Evolutionary conservation across 1,140 invertebrate species (phyloP), one percentile per base, ranked within the genome.

Genomic region (Drosophila subobscura): DNA sequence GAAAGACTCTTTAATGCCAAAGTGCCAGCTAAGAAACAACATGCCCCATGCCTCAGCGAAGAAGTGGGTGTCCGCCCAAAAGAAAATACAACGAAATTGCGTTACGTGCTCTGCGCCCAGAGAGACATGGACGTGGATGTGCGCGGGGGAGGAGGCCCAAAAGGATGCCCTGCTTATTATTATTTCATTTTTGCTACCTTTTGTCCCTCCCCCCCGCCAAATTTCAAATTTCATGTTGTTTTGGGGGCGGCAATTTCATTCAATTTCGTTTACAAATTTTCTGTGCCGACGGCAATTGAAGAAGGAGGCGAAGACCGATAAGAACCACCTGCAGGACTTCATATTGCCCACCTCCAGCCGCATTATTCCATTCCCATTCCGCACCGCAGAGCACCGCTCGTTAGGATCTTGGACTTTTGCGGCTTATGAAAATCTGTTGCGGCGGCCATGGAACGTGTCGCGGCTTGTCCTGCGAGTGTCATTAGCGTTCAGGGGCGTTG

Each of bases 251-350:
- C 77, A 79, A 79, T 79, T 79, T 79, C 55, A 79, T 79, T 79
- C 77, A 79, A 79, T 79, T 79, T 79, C 49, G 77, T 59, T 73
- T 77, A 74, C 54, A 64, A 74, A 79, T 79, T 74, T 79, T 79
- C 60, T 12, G 57, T 65, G 77, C 71, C 71, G 20, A 14, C 58
- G 70, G 76, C 70, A 79, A 74, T 68, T 56, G 56, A 58, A 64
- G 61, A 50, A 14, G 4, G 22, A n/a, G 51, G 46, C 8, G 37
- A 40, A 23, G 46, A 41, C 33, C 51, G 50, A 72, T 61, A 72
- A 72, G 67, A 42, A 52, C 7, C 70, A 71, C 67, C 68, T 72
- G 67, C 44, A 37, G 41, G 33, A 57, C 29, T n/a, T 1, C 52
- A 22, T 40, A n/a, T 14, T 4, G 3, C 49, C 6, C 45, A 25